A percentile compares a stretch with the other conserved stretches of the same genome.
Conservation (phyloP, 2,888 invertebrate genomes). For the Eristalinus sepulchralis region DNA sequence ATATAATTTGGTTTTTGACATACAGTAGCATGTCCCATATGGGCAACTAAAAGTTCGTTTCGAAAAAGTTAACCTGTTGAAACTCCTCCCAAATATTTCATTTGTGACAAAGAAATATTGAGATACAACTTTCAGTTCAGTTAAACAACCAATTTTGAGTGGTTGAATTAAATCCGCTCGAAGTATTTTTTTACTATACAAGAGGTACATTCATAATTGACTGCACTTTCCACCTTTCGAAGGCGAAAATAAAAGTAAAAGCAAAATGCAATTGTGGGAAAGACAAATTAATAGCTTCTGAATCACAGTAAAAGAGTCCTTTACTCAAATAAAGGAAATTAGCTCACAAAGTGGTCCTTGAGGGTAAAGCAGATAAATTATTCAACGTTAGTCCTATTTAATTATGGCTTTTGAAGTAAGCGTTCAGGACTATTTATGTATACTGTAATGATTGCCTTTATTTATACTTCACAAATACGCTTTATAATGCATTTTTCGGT, state of each 20-base stretch:
- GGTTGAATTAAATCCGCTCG: background rate
- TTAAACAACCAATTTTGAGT: no score
- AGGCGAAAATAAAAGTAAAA: background rate
- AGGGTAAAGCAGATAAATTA: conserved; percentile 13
- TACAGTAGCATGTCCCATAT: no score
- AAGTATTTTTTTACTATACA: background rate
- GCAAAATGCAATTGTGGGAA: conserved; percentile 6
- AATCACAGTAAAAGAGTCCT: background rate
- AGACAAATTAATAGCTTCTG: conserved; percentile 8
- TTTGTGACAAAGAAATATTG: no score
- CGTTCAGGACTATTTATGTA: conserved; percentile 1
- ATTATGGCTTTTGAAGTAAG: background rate
- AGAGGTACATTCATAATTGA: background rate
- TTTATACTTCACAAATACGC: no score
- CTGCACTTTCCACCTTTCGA: background rate
- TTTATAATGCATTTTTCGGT: no score
- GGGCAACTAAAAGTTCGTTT: no score
- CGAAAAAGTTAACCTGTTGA: no score
- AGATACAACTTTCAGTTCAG: no score
- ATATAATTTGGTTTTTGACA: no score
- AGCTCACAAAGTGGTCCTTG: conserved; percentile 18
- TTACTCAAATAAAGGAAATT: conserved; percentile 27
- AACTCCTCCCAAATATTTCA: no score
- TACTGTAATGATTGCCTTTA: no score
- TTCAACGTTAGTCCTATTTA: conserved; percentile 19